These are phyloP conservation scores for Agrilus cyanescens DNA, from an alignment of 2,888 invertebrate genomes.

Conservation along the genomic window DNA sequence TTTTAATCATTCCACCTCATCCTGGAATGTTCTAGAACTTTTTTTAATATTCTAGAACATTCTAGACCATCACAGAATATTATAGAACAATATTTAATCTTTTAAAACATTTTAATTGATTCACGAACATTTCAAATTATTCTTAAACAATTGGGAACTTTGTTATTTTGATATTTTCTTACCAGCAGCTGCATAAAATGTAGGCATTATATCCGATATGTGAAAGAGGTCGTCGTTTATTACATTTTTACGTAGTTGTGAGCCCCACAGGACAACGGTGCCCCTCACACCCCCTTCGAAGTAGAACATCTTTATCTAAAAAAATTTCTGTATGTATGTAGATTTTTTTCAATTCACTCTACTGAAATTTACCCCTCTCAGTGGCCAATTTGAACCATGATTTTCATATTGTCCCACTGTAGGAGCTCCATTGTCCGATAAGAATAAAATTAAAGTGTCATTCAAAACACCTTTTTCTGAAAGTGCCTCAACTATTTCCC, in stretches of 20 bases:
- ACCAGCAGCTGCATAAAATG: conserved; percentile 33
- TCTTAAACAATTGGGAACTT: too few species aligned
- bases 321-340: background rate
- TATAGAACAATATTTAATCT: too few species aligned
- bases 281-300: conserved; percentile 77
- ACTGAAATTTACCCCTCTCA: conserved; percentile 51
- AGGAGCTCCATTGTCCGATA: conserved; percentile 82
- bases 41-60: too few species aligned
- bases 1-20: background rate
- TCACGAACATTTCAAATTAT: too few species aligned
- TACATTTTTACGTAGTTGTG: conserved; percentile 38
- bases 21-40: too few species aligned
- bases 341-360: background rate
- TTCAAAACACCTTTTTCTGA: conserved; percentile 54
- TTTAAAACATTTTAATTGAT: too few species aligned
- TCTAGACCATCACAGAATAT: too few species aligned
- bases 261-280: conserved; percentile 62
- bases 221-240: conserved; percentile 55
- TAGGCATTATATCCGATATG: conserved; percentile 75
- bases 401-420: conserved; percentile 59
- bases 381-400: conserved; percentile 68
- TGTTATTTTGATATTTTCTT: too few species aligned
- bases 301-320: conserved; percentile 54
- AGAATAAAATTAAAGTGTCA: conserved; percentile 74
- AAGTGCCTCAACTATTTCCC: conserved; percentile 59